Evolutionary conservation across 2,888 invertebrate genomes (phyloP), one percentile per base, ranked within the genome.

Genomic region (Tenthredo notha): DNA sequence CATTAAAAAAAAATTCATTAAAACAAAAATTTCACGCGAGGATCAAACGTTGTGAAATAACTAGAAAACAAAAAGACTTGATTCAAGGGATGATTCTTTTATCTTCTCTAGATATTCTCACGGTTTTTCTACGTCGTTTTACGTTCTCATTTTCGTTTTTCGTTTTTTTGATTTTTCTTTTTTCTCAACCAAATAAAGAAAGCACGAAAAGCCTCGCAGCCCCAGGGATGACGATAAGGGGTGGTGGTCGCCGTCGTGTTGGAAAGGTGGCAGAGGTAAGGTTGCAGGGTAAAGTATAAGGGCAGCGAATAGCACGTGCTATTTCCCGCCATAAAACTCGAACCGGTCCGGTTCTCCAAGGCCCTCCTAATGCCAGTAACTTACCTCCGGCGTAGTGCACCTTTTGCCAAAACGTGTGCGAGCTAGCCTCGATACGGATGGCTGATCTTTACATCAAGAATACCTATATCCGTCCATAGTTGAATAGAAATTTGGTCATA

Each of bases 271-370:
- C 15, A 61, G 61, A 61, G 80, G 37, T 50, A 18, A 40, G 80
- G 37, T 37, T 61, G 10, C n/a, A 61, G 21, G 61, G 77, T 77
- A 77, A 77, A 54, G 77, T 50, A 77, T 77, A 80, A 80, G 61
- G 61, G 80, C 37, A 61, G 25, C 80, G 25, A 54, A 54, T 78
- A 61, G 85, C 87, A 87, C 86, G 86, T 87, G 87, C 87, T 87
- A 87, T 88, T 87, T 86, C 87, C 87, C 87, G 87, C 88, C 87
- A 88, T 89, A 89, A 89, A 89, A 89, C 87, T 87, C 87, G 87
- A 86, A 40, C 80, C 80, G 77, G 70, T 54, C 29, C 21, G 54
- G 50, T 37, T 80, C 80, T 80, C 40, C 58, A 37, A 80, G 58
- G 40, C 61, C 40, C 40, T 80, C n/a, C 37, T 78, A 77, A 77